Conservation (phyloP, 1,140 invertebrate species). For the Macrocentrus cingulum region DNA sequence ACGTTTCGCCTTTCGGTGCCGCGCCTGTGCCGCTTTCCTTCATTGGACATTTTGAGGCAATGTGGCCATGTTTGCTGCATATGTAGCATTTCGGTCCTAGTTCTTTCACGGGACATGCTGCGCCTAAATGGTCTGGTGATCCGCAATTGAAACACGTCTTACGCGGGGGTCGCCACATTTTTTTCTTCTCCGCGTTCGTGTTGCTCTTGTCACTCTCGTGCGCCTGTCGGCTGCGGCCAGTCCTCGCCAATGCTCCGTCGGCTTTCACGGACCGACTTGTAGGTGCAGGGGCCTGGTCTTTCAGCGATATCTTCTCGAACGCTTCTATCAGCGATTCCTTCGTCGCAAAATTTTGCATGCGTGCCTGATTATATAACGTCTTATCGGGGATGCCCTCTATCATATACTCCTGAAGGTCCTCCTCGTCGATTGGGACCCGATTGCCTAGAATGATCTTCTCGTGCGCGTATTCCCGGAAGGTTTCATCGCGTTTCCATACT, state of each 20-base stretch:
- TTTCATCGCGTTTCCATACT: not conserved
- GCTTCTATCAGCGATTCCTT: conserved; percentile 39
- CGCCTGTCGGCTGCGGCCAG: no score
- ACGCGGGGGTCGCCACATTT: no score
- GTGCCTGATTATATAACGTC: conserved; percentile 39
- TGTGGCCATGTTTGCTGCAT: conserved; percentile 11
- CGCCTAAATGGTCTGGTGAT: not conserved
- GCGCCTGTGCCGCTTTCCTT: not conserved
- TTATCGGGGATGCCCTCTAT: conserved; percentile 31
- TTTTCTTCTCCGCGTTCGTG: not conserved
- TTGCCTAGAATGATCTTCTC: not conserved
- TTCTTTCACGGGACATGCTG: conserved; percentile 5
- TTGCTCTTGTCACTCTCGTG: no score
- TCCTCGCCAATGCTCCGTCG: no score
- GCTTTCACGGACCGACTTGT: no score
- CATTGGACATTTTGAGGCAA: conserved; percentile 12
- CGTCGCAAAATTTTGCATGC: no score
- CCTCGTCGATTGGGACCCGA: conserved; percentile 25
- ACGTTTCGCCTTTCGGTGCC: no score
- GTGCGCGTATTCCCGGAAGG: not conserved
- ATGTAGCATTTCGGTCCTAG: conserved; percentile 1
- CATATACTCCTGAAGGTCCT: no score
- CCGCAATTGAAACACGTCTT: conserved; percentile 15
- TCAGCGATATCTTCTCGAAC: conserved; percentile 14
- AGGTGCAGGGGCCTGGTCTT: no score